Evolutionary conservation across 2,113 vertebrate species (phyloP), one percentile per base, ranked within the genome.

Genomic region (Caretta caretta): DNA sequence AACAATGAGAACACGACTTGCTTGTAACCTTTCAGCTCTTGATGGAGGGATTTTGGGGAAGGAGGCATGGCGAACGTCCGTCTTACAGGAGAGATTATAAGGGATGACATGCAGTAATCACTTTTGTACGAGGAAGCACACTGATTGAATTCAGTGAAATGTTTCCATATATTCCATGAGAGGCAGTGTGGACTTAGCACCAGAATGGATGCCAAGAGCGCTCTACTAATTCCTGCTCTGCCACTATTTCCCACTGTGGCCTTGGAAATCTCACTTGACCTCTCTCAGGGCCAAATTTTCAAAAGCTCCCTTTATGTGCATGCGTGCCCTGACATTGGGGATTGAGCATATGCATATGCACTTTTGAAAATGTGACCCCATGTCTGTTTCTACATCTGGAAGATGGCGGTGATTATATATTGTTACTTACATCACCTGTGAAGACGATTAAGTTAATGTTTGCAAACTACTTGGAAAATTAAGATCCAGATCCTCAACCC

Each of bases 391-490:
- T 88, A 95, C 96, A 90, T 95, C 88, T 48, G 88, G 96, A 93
- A 95, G 86, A 89, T 29, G 56, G 86, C 83, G 83, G 83, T 80
- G 93, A 93, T 90, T 93, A 96, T 93, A 96, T 90, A 86, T 98
- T 93, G 92, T 97, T 97, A 93, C 94, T 93, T 97, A 95, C 94
- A 95, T 96, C 4, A 19, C 79, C 96, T 90, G 95, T 96, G 91
- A 97, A 96, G 96, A 96, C 94, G 95, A 97, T 97, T 93, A 90
- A 94, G 96, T 95, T 97, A 93, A 91, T 97, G 96, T 97, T 96
- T 97, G 94, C 93, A 94, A 95, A 96, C 93, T 91, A 92, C 94
- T 97, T 97, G 97, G 96, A 97, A 97, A 97, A 97, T 97, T 82
- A 96, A 97, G 97, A 96, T 90, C 93, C 79, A 65, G 93, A 92